A percentile compares a stretch with the other conserved stretches of the same genome.
These are phyloP conservation scores for Wasmannia auropunctata DNA, from an alignment of 1,140 invertebrate species.

Conservation along the genomic window DNA sequence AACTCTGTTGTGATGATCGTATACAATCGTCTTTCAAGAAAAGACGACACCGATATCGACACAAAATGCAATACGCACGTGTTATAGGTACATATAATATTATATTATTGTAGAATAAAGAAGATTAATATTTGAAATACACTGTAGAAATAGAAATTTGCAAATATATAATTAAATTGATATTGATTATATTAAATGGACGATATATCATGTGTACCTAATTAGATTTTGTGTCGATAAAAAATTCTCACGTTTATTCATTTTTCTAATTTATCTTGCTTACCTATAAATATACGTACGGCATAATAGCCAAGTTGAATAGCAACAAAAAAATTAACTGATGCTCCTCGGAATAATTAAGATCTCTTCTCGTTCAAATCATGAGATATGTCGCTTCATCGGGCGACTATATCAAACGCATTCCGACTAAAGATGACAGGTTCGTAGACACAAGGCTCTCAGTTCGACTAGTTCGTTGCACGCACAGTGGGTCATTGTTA, in stretches of 20 bases:
- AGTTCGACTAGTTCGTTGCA: slow-evolving; percentile 50
- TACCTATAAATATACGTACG: neutral
- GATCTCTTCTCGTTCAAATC: slow-evolving; percentile 44
- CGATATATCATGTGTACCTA: neutral
- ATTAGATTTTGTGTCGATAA: neutral
- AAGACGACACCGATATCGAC: neutral
- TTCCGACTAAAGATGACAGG: slow-evolving; percentile 45
- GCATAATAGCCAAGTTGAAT: neutral
- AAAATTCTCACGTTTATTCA: neutral
- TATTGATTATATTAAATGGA: neutral
- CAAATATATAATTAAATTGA: neutral
- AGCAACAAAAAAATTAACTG: neutral
- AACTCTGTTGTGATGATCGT: slow-evolving; percentile 9
- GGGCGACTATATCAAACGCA: slow-evolving; percentile 9
- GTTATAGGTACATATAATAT: slow-evolving; percentile 15
- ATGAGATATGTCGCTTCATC: slow-evolving; percentile 5
- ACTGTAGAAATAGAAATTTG: neutral
- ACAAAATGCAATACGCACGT: too few relatives aligned
- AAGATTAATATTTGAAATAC: neutral
- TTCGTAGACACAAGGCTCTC: slow-evolving; percentile 46
- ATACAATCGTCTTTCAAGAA: slow-evolving; percentile 24
- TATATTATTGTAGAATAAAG: neutral
- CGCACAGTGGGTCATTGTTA: slow-evolving; percentile 72
- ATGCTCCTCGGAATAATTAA: slow-evolving; percentile 39
- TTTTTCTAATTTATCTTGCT: neutral